Evolutionary conservation across 2,888 invertebrate species (phyloP).

Genomic region (Dolichopus griseipennis): DNA sequence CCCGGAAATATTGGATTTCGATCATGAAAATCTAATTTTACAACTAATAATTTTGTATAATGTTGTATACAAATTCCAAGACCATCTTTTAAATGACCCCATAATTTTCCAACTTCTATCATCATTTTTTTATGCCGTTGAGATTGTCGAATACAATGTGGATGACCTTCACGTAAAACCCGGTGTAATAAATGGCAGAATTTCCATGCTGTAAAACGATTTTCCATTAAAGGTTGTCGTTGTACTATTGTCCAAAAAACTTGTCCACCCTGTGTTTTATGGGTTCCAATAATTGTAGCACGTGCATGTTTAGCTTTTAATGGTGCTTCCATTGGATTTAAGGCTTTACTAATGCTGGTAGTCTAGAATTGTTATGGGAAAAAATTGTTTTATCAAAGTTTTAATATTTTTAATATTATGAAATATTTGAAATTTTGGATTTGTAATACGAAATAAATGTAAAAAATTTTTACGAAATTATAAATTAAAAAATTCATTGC

Average conservation of each 20-base stretch:
- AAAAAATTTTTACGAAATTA: no score
- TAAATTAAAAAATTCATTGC: no score
- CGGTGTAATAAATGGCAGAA: slow-evolving; percentile 97
- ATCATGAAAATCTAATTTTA: slow-evolving; percentile 89
- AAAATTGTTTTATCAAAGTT: no score
- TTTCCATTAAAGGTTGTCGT: slow-evolving; percentile 52
- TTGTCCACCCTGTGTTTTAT: slow-evolving; percentile 81
- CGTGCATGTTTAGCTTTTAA: slow-evolving; percentile 98
- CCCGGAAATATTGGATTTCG: slow-evolving; percentile 91
- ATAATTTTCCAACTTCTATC: slow-evolving; percentile 80
- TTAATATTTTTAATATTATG: no score
- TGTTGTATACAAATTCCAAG: slow-evolving; percentile 87
- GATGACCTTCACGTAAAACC: slow-evolving; percentile 88
- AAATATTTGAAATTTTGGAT: no score
- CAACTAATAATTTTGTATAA: slow-evolving; percentile 77
- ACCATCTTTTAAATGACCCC: slow-evolving; percentile 91
- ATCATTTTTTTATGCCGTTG: slow-evolving; percentile 70
- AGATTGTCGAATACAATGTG: slow-evolving; percentile 75
- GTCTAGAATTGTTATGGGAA: slow-evolving; percentile 53
- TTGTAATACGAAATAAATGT: no score
- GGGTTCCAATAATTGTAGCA: slow-evolving; percentile 88
- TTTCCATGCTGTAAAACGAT: slow-evolving; percentile 97
- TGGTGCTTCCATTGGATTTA: slow-evolving; percentile 83
- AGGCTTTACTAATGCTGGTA: slow-evolving; percentile 84
- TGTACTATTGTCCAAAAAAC: slow-evolving; percentile 74